phyloP scores from a whole-genome alignment of 2,113 vertebrate species.

The Oriolus oriolus region DNA sequence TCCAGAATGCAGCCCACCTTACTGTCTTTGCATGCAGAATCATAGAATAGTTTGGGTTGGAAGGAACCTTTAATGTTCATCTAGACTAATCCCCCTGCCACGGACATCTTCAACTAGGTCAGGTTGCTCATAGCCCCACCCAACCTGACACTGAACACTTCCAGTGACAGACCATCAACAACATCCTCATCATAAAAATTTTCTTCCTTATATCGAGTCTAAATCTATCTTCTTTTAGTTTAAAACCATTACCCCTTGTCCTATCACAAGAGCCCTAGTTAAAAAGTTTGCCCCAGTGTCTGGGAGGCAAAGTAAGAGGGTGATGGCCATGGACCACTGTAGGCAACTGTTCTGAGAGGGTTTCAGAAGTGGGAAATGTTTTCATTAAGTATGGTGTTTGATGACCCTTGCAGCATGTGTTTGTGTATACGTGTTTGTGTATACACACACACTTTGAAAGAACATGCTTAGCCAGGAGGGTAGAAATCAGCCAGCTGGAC shows the following conservation, averaged over 20 bases:
- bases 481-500: background rate
- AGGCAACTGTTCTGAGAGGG: accelerated
- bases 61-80: background rate
- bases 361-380: background rate
- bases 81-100: background rate
- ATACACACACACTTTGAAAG: accelerated
- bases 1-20: background rate
- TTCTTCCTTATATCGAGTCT: background rate
- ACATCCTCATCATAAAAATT: accelerated
- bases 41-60: background rate
- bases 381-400: background rate
- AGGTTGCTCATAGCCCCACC: background rate
- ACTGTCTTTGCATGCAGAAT: background rate
- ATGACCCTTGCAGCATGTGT: background rate
- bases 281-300: background rate
- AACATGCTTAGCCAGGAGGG: background rate
- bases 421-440: no score
- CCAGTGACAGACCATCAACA: background rate
- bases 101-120: background rate
- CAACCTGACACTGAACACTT: background rate
- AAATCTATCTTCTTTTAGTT: background rate
- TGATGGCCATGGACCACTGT: background rate
- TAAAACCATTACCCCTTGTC: background rate
- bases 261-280: accelerated
- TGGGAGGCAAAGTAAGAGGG: background rate